Conservation (phyloP, 2,113 vertebrate genomes). For the Microcebus griseorufus region DNA sequence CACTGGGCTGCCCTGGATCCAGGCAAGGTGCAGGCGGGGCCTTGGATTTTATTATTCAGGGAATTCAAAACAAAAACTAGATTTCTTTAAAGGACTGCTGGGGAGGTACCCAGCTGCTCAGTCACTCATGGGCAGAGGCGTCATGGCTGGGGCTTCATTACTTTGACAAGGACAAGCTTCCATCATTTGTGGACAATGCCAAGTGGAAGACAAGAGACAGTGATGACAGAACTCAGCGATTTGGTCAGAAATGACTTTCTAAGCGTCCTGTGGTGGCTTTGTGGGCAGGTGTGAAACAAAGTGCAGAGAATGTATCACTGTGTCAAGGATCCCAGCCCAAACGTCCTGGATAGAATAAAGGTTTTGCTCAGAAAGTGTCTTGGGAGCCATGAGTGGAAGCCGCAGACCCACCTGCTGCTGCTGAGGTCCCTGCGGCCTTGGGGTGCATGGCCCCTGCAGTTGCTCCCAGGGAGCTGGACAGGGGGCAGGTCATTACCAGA, state of each 20-base stretch:
- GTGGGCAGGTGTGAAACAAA: neutral
- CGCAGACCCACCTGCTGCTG: neutral
- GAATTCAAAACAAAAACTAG: neutral
- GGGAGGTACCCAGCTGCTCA: fast-evolving
- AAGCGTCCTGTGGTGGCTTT: neutral
- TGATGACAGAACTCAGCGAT: fast-evolving
- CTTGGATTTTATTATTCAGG: neutral
- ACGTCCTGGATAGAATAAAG: neutral
- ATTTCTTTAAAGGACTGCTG: neutral
- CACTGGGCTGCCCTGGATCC: neutral
- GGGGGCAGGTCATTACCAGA: neutral
- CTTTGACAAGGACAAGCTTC: neutral
- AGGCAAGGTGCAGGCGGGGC: fast-evolving
- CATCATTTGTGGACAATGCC: neutral
- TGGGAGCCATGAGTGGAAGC: neutral
- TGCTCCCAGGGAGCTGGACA: neutral
- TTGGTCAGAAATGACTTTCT: neutral
- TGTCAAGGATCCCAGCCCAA: neutral
- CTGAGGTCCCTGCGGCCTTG: neutral
- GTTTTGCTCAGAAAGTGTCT: neutral
- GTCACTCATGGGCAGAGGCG: fast-evolving
- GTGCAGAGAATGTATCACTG: neutral
- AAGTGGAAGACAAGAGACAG: neutral
- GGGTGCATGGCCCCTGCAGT: neutral
- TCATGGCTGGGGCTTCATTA: neutral